These are phyloP conservation scores for Dipodomys stephensi DNA, from an alignment of 2,113 vertebrate genomes.

Conservation along the genomic window DNA sequence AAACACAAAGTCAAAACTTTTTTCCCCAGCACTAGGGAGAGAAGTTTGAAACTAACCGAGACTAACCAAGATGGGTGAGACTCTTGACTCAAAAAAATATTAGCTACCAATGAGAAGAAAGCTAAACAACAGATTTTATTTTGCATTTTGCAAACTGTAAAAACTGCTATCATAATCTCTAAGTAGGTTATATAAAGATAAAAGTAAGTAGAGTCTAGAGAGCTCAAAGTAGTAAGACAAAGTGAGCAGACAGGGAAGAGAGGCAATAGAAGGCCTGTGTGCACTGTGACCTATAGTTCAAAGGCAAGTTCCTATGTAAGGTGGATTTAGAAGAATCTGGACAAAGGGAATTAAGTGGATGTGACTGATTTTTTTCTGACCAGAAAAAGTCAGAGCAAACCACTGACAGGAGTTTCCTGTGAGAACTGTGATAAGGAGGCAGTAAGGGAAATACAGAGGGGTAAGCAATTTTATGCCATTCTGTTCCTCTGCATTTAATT, in stretches of 20 bases:
- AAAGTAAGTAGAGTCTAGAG: not conserved
- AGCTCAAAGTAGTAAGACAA: not conserved
- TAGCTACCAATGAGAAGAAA: not conserved
- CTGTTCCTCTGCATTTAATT: not conserved
- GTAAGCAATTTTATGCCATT: not conserved
- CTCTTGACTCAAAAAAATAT: not conserved
- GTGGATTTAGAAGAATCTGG: not conserved
- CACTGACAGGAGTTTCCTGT: not conserved
- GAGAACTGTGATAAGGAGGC: not conserved
- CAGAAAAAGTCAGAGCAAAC: not conserved
- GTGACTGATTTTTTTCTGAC: not conserved
- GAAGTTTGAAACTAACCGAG: no score
- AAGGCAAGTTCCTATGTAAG: not conserved
- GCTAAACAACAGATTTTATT: not conserved
- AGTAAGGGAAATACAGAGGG: not conserved
- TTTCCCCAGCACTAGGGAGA: no score
- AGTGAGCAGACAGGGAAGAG: not conserved
- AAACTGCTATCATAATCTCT: constrained; percentile 15
- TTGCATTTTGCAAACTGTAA: constrained; percentile 11
- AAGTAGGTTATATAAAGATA: not conserved
- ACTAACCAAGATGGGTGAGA: no score
- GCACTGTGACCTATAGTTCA: not conserved
- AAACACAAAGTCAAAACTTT: not conserved
- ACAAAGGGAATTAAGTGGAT: not conserved
- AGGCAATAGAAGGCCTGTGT: not conserved